A percentile compares a stretch with the other conserved stretches of the same genome.
phyloP scores from a whole-genome alignment of 2,797 vertebrate species.

The Sorex maritimensis region DNA sequence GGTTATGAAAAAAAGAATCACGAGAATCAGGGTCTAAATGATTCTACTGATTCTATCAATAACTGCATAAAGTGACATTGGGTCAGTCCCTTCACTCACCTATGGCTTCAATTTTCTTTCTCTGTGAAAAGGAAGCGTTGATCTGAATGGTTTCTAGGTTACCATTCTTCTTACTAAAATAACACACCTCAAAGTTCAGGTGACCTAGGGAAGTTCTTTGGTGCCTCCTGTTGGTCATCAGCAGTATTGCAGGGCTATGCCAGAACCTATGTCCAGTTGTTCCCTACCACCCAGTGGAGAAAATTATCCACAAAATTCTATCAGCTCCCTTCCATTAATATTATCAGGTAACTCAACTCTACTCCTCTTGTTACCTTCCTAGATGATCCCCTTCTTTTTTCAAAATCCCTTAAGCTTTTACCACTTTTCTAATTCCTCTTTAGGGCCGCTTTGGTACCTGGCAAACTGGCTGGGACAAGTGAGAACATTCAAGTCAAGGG shows the following conservation, averaged over 20 bases:
- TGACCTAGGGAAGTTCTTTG: slow-evolving; percentile 47
- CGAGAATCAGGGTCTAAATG: slow-evolving; percentile 10
- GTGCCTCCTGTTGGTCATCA: slow-evolving; percentile 42
- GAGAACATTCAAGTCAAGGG: slow-evolving; percentile 44
- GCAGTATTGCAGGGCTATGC: background rate
- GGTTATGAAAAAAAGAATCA: slow-evolving; percentile 52
- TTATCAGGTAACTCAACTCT: slow-evolving; percentile 35
- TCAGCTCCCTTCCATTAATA: slow-evolving; percentile 18
- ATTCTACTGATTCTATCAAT: slow-evolving; percentile 12
- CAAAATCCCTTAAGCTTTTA: slow-evolving; percentile 62
- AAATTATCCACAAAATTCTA: slow-evolving; percentile 58
- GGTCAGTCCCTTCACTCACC: slow-evolving; percentile 57
- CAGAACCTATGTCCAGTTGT: slow-evolving; percentile 40
- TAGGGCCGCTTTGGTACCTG: slow-evolving; percentile 74
- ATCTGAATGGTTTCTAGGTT: slow-evolving; percentile 57
- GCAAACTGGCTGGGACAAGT: slow-evolving; percentile 45
- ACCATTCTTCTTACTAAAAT: slow-evolving; percentile 43
- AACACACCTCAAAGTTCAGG: slow-evolving; percentile 21
- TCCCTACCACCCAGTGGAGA: slow-evolving; percentile 32
- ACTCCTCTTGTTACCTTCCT: slow-evolving; percentile 61
- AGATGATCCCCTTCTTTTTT: slow-evolving; percentile 39
- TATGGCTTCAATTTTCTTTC: slow-evolving; percentile 54
- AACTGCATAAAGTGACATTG: slow-evolving; percentile 48
- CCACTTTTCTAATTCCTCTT: slow-evolving; percentile 74
- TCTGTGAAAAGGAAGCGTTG: slow-evolving; percentile 49